Evolutionary conservation across 1,140 invertebrate species (phyloP), one percentile per base, ranked within the genome.

Genomic region (Magallana angulata): DNA sequence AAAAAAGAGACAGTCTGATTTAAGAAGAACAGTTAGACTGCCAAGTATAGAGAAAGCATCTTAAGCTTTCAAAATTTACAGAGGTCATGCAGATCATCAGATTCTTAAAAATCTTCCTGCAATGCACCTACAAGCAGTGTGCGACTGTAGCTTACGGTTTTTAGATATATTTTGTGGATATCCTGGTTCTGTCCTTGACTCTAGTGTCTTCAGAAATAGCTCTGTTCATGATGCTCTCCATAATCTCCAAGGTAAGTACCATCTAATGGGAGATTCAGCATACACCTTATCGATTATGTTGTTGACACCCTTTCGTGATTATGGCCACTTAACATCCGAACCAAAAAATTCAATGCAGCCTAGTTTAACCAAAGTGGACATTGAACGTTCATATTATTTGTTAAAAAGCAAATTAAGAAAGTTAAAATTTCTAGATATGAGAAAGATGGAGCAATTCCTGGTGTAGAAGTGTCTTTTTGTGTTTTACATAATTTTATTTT

Each of bases 101-200:
- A 24, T 24, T 24, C 18, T 24, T 24, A 24, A 24, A 24, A 24
- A 24, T 24, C 18, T 18, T 86, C 81, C 89, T n/a, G 64, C 83
- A 16, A 87, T 90, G 11, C 59, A 87, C 59, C 84, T 91, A 18
- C 88, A 89, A 85, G 89, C 84, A 30, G 90, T 89, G 1, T 90
- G 88, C 84, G 88, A 89, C 60, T 57, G 24, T 12, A 62, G 57
- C 71, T 30, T 89, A 18, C 71, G 71, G 48, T 88, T 90, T 36
- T 76, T 89, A 3, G 88, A 90, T 87, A 57, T 87, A 7, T 88
- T 64, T 36, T 85, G 84, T 82, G 90, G 36, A n/a, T 89, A 76
- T n/a, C 87, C 85, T 18, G 88, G 90, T 18, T 86, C 87, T 30
- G 88, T 89, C 5, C 88, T 89, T 82, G 88, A 89, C 81, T 68